These are phyloP conservation scores for Cyanoderma ruficeps DNA, from an alignment of 2,113 vertebrate genomes.

Conservation along the genomic window DNA sequence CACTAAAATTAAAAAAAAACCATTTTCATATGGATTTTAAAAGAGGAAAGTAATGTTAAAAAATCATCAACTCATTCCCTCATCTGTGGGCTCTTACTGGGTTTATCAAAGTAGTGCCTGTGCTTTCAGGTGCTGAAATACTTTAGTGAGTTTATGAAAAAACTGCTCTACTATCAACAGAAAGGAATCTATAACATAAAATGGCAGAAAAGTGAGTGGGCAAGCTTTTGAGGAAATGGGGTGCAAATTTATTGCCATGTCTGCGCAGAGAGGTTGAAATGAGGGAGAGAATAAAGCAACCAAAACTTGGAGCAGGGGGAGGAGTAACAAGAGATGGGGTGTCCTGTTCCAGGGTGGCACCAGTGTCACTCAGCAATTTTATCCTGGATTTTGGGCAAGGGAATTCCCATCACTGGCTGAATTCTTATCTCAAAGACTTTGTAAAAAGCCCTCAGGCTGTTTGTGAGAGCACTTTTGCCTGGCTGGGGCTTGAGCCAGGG, in stretches of 20 bases:
- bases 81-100: not conserved
- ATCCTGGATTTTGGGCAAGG: not conserved
- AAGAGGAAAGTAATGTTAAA: not conserved
- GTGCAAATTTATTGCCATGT: not conserved
- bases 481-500: not conserved
- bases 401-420: not conserved
- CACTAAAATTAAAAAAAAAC: not conserved
- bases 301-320: not conserved
- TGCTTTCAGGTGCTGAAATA: not conserved
- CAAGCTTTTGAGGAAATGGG: not conserved
- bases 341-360: not conserved
- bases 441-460: not conserved
- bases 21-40: not conserved
- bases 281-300: not conserved
- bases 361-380: not conserved
- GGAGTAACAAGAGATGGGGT: not conserved
- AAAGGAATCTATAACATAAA: not conserved
- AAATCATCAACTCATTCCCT: not conserved
- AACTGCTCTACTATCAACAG: not conserved
- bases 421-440: not conserved
- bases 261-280: not conserved
- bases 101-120: not conserved
- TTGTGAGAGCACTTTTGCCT: not conserved
- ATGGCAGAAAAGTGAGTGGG: not conserved
- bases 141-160: not conserved